phyloP scores from a whole-genome alignment of 2,797 vertebrate genomes.

The Chelon auratus region DNA sequence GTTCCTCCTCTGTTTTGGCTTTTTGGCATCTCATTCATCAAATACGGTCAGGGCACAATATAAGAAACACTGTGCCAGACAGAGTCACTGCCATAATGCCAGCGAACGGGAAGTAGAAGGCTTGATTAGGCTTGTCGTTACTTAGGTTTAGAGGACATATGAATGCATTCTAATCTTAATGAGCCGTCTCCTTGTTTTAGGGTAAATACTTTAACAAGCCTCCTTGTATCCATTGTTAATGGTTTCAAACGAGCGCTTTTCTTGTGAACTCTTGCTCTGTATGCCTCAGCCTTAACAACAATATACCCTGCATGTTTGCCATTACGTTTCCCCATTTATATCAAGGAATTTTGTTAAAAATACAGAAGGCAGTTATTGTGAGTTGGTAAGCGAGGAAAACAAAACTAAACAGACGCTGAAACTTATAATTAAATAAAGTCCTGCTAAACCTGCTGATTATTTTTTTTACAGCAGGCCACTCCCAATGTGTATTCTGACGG shows the following conservation, averaged over 20 bases:
- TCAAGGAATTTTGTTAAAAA: background rate
- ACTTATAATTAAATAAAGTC: constrained; percentile 1
- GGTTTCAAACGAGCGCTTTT: constrained; percentile 9
- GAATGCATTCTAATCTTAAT: constrained; percentile 1
- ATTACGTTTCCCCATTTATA: background rate
- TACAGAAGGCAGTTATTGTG: background rate
- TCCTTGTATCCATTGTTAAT: constrained; percentile 35
- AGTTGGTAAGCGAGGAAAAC: background rate
- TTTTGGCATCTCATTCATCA: constrained; percentile 68
- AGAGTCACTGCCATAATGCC: constrained; percentile 24
- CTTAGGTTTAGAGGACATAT: constrained; percentile 1
- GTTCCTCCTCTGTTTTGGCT: constrained; percentile 43
- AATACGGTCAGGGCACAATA: constrained; percentile 50
- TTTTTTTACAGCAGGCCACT: background rate
- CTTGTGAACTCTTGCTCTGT: background rate
- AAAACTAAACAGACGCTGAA: background rate
- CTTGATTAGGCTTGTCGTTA: constrained; percentile 22
- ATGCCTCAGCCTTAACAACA: background rate
- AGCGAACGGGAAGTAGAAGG: constrained; percentile 15
- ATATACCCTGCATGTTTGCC: background rate
- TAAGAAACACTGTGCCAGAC: constrained; percentile 49
- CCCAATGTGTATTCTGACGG: constrained; percentile 14
- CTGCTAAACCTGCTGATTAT: constrained; percentile 4
- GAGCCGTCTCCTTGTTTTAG: background rate
- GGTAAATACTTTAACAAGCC: constrained; percentile 26